Evolutionary conservation across 2,797 vertebrate species (phyloP).

Genomic region (Cygnus olor): DNA sequence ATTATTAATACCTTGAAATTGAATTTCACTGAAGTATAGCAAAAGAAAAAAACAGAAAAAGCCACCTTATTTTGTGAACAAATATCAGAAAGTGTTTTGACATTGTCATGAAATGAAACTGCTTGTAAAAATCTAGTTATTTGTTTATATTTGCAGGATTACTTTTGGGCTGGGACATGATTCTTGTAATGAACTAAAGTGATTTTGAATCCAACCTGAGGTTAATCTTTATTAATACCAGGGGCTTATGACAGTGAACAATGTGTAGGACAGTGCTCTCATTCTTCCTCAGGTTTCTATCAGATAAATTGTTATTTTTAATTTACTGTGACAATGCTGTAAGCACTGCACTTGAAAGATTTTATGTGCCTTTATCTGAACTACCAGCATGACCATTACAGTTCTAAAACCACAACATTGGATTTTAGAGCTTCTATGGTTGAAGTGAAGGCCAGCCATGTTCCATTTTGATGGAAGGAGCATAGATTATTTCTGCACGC

Average conservation of each 20-base stretch:
- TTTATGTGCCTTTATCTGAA: background rate
- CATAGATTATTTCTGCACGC: background rate
- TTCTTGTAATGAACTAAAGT: background rate
- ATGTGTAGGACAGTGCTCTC: background rate
- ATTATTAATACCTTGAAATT: background rate
- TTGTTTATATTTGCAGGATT: background rate
- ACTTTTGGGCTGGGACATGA: background rate
- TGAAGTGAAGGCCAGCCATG: background rate
- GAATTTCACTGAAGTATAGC: background rate
- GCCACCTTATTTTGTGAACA: background rate
- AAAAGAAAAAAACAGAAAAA: background rate
- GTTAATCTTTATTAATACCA: background rate
- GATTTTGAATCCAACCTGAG: background rate
- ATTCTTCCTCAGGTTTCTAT: background rate
- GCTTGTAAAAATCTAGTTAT: background rate
- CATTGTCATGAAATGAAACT: background rate
- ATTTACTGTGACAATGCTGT: background rate
- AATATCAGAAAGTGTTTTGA: background rate
- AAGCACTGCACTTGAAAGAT: background rate
- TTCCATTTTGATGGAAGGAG: background rate
- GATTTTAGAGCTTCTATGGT: background rate
- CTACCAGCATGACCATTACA: background rate
- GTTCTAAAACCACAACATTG: rapidly evolving
- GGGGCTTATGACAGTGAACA: background rate
- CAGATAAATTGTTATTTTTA: background rate